Base-by-base conservation (phyloP, 2,888 invertebrate species). In the Acrobeloides nanus region DNA sequence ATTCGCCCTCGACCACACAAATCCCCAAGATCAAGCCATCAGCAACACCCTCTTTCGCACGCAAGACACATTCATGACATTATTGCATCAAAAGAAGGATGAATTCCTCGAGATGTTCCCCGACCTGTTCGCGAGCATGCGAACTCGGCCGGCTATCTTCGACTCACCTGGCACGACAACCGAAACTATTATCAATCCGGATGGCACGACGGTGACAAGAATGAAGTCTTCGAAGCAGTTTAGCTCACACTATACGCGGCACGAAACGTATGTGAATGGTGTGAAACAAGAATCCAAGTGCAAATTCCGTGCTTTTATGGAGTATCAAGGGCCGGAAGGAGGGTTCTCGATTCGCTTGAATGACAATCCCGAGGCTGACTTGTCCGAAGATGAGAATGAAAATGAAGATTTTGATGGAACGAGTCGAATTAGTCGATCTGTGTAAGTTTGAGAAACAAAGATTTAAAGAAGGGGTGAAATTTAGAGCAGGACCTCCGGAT, bases 241-340 rank as follows among this genome's bases (percentile, higher is more conserved):
- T 58, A 69, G 68, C 43, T 62, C 66, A 10, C 62, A 61, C 38
- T 71, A 60, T 49, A 62, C 66, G 1, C 50, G 62, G 10, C 62
- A 62, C 38, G 69, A 68, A 48, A 68, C 67, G 5, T 71, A 57
- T 47, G 54, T 72, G 25, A 72, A 71, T 53, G 71, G 71, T 0
- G 63, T 64, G 39, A 59, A 59, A 35, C 52, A 62, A 34, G 53
- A 56, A 24, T 57, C 57, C 38, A 64, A 64, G 50, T 56, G 62
- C 47, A 61, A 59, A 40, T 63, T 64, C 41, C 59, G 72, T 35
- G 71, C 71, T 2, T 69, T 67, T 45, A 63, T 71, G 46, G 72
- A 71, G 46, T 72, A 71, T 51, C 46, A 48, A 15, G 60, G 60
- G 3, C 60, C 60, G 8, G 56, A 57, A 39, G 64, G 64, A 23